Base-by-base conservation (phyloP, 2,888 invertebrate species). In the Myathropa florea region DNA sequence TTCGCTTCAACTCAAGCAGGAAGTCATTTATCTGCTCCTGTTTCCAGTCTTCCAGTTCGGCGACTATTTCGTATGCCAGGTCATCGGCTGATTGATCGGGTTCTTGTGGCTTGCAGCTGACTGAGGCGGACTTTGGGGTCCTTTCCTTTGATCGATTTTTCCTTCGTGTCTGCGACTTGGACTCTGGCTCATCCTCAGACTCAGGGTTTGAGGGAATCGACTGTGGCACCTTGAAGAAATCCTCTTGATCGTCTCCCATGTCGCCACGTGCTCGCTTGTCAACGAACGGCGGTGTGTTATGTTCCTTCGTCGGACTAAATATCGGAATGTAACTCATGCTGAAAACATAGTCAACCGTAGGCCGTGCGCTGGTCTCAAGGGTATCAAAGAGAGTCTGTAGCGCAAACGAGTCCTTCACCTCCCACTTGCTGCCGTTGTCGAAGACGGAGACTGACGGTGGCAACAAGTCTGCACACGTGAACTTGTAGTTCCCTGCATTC, bases 41-140 rank as follows among this genome's bases (percentile, higher is more conserved):
- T 90, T 96, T 96, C 96, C 96, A 97, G 26, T 94, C 94, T 89
- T 96, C 95, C 1, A 97, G 92, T 84, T 96, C 96, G 39, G 95
- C 94, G 0, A 96, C 94, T 88, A 95, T 94, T 91, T 94, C 18
- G 21, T 83, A 83, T 6, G 83, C 83, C 1, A 53, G 0, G n/a
- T 82, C 77, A 3, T 77, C 70, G 0, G 23, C 1, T 12, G 4
- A 10, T 7, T 12, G 18, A 2, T 7, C 1, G 7, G n/a, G 7
- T 39, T 65, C 24, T 39, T 57, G 14, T 28, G 6, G n/a, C 18
- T 26, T 36, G 23, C 9, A 10, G 18, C 6, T 24, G n/a, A 39
- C 39, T 3, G 12, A 33, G 12, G 7, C 18, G 18, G 0, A 18
- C 2, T 14, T n/a, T n/a, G n/a, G n/a, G n/a, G n/a, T n/a, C n/a